phyloP scores from a whole-genome alignment of 2,113 vertebrate species.

The Psittacus erithacus region DNA sequence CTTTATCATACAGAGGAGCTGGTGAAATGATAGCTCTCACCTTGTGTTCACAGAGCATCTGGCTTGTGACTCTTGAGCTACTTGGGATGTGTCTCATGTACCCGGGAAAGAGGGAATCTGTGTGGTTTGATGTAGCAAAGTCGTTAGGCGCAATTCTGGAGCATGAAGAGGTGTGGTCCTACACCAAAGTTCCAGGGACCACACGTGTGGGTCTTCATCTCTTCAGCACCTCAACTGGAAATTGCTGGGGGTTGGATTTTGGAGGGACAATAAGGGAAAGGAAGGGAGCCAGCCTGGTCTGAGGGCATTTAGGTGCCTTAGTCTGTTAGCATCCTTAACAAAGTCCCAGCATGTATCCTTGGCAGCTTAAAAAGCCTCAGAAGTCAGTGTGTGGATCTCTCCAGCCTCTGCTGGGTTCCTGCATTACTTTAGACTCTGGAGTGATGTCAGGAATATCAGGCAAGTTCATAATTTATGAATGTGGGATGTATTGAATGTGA shows the following conservation, averaged over 20 bases:
- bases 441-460: background rate
- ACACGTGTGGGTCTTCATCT: background rate
- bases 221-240: background rate
- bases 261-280: background rate
- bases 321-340: background rate
- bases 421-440: background rate
- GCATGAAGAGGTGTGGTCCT: background rate
- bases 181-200: background rate
- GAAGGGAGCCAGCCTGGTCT: background rate
- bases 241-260: background rate
- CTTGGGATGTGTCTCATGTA: accelerated
- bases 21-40: background rate
- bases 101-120: background rate
- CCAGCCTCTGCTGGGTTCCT: background rate
- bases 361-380: background rate
- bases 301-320: background rate
- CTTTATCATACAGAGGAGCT: background rate
- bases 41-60: background rate
- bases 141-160: background rate
- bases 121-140: background rate
- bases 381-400: background rate
- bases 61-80: background rate
- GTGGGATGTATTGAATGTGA: background rate
- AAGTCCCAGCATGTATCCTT: background rate
- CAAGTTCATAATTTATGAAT: background rate